A percentile compares a stretch with the other conserved stretches of the same genome.
These are phyloP conservation scores for Phocides pigmalion DNA, from an alignment of 1,140 invertebrate species.

Conservation along the genomic window DNA sequence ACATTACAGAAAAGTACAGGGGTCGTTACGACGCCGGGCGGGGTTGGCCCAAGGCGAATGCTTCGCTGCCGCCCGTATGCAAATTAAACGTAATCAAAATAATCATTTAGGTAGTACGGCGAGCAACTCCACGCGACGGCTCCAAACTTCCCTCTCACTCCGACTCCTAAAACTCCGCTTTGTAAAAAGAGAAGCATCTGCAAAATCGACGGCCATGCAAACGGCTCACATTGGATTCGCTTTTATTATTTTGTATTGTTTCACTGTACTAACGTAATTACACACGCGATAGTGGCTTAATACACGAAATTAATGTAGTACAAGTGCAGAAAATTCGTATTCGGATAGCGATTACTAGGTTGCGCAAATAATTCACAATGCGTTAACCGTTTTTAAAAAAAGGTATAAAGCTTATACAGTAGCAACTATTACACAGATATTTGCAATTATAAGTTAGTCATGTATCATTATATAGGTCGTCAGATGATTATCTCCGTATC, in stretches of 20 bases:
- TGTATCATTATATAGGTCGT: not conserved
- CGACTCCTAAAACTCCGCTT: slow-evolving; percentile 19
- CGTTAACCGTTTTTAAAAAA: not conserved
- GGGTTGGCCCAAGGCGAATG: slow-evolving; percentile 54
- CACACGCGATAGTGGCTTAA: slow-evolving; percentile 62
- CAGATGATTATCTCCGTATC: too few species aligned
- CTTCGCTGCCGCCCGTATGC: slow-evolving; percentile 69
- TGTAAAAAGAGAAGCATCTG: slow-evolving; percentile 52
- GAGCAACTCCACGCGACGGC: slow-evolving; percentile 42
- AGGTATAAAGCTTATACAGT: slow-evolving; percentile 27
- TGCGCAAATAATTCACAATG: slow-evolving; percentile 10
- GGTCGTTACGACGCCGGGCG: slow-evolving; percentile 66
- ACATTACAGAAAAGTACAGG: slow-evolving; percentile 82
- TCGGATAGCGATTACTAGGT: slow-evolving; percentile 56
- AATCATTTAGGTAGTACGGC: slow-evolving; percentile 71
- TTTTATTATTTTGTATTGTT: slow-evolving; percentile 71
- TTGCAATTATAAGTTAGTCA: not conserved
- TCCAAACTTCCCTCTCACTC: slow-evolving; percentile 45
- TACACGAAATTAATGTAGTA: slow-evolving; percentile 61
- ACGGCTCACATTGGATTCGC: slow-evolving; percentile 57
- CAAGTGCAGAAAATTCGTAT: slow-evolving; percentile 42
- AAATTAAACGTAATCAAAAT: slow-evolving; percentile 83
- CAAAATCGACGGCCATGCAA: slow-evolving; percentile 57
- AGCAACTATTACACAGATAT: slow-evolving; percentile 19
- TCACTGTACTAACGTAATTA: slow-evolving; percentile 57